Conservation (phyloP, 2,888 invertebrate species). For the Romanomermis culicivorax region DNA sequence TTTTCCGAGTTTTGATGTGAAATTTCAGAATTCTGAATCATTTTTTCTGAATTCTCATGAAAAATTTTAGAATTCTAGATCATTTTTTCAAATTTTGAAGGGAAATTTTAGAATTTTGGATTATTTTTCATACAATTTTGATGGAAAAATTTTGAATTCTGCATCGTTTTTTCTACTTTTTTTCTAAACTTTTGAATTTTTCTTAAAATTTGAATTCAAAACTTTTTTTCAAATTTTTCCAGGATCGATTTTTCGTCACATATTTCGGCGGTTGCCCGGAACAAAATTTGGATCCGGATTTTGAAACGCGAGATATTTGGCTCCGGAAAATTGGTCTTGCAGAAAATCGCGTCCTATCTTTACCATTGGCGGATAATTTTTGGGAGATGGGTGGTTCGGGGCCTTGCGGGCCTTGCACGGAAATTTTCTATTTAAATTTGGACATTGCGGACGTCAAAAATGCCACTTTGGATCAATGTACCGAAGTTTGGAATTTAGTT, state of each 20-base stretch:
- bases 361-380: neutral
- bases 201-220: no score
- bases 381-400: slow-evolving; percentile 6
- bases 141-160: no score
- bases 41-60: no score
- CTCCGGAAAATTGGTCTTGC: neutral
- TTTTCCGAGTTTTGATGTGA: no score
- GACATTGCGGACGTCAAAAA: neutral
- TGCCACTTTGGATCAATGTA: slow-evolving; percentile 37
- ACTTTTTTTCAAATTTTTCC: no score
- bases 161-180: no score
- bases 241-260: neutral
- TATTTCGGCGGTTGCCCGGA: neutral
- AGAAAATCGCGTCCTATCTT: neutral
- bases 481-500: slow-evolving; percentile 89
- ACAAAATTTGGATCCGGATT: neutral
- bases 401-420: slow-evolving; percentile 54
- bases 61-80: no score
- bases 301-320: neutral
- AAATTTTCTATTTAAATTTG: slow-evolving; percentile 49
- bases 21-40: no score
- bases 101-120: no score
- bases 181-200: no score
- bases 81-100: no score
- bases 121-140: no score